Conservation (phyloP, 2,113 vertebrate species). For the Chitala chitala region DNA sequence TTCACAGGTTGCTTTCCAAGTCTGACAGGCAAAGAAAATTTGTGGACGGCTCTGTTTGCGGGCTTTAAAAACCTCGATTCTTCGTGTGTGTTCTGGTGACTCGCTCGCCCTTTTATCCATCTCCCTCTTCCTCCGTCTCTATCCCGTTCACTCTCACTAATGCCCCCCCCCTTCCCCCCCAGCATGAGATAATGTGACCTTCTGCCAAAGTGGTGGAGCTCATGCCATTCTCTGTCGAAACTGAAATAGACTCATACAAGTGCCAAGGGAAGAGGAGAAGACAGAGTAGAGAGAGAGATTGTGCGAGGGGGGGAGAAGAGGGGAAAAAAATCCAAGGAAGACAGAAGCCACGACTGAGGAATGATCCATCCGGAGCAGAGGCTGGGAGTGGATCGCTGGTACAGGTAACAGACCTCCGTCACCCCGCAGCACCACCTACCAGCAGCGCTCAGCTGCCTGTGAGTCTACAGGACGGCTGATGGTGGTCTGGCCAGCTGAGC, state of each 20-base stretch:
- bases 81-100: conserved; percentile 23
- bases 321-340: conserved; percentile 31
- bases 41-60: background rate
- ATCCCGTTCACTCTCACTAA: conserved; percentile 3
- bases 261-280: conserved; percentile 38
- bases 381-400: conserved; percentile 53
- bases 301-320: conserved; percentile 16
- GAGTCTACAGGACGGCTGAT: background rate
- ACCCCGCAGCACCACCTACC: background rate
- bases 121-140: conserved; percentile 33
- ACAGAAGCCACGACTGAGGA: conserved; percentile 43
- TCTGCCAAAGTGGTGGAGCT: conserved; percentile 70
- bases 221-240: conserved; percentile 59
- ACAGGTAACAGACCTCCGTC: conserved; percentile 44
- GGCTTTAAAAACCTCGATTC: background rate
- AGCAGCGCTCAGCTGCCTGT: background rate
- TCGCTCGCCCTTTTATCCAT: conserved; percentile 42
- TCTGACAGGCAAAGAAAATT: conserved; percentile 25
- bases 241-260: conserved; percentile 73
- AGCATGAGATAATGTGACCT: conserved; percentile 61
- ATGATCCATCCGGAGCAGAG: conserved; percentile 50
- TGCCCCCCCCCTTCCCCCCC: conserved; percentile 22
- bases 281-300: conserved; percentile 27
- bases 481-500: no score
- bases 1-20: background rate